phyloP scores from a whole-genome alignment of 2,113 vertebrate species.

The Rhinopomastus cyanomelas region DNA sequence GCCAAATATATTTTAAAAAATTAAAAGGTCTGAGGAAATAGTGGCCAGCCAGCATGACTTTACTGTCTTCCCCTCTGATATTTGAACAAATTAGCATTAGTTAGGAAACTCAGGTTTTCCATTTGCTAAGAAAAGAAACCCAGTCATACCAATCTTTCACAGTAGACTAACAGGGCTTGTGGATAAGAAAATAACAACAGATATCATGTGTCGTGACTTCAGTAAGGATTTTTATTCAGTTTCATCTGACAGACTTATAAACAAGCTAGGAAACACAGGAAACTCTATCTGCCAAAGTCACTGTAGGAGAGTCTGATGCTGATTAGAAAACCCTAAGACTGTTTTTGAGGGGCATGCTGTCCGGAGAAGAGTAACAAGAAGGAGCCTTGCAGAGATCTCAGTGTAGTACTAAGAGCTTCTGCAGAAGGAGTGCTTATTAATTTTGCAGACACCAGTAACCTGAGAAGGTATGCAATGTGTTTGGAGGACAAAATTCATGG shows the following conservation, averaged over 20 bases:
- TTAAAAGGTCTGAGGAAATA: background rate
- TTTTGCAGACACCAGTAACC: background rate
- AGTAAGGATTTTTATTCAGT: background rate
- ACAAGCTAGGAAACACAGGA: background rate
- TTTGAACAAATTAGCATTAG: background rate
- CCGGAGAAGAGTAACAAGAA: background rate
- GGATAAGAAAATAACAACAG: background rate
- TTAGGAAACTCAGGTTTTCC: background rate
- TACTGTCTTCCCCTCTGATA: background rate
- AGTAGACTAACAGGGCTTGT: background rate
- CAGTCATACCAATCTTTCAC: background rate
- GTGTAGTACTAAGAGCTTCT: background rate
- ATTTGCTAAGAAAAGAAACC: background rate
- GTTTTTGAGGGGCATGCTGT: background rate
- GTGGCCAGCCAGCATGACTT: background rate
- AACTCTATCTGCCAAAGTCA: background rate
- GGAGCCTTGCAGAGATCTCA: background rate
- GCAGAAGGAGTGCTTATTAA: background rate
- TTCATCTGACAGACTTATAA: background rate
- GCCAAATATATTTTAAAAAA: background rate
- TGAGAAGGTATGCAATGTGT: background rate
- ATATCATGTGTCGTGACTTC: background rate
- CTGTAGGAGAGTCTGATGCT: background rate
- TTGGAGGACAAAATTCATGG: background rate
- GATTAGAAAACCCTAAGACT: background rate